These are phyloP conservation scores for Balearica regulorum DNA, from an alignment of 2,797 vertebrate species.

Conservation along the genomic window DNA sequence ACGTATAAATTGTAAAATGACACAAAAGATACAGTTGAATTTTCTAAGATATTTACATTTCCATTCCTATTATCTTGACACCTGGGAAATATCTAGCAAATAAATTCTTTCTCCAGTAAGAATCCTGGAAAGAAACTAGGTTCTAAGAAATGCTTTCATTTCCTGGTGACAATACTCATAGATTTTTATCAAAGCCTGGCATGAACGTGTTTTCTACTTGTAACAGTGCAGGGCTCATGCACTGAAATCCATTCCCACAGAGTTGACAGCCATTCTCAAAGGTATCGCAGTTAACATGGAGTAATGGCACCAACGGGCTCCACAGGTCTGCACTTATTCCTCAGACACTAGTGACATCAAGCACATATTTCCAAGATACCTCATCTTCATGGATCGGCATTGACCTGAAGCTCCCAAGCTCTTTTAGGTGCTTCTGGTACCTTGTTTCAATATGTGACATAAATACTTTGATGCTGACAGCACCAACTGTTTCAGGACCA, in stretches of 20 bases:
- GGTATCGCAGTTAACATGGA: background rate
- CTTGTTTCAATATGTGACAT: background rate
- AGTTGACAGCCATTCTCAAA: background rate
- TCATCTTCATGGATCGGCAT: background rate
- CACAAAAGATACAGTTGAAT: background rate
- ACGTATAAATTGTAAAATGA: background rate
- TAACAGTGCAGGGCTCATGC: background rate
- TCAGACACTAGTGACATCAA: background rate
- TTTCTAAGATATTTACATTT: background rate
- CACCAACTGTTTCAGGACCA: background rate
- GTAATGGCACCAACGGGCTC: background rate
- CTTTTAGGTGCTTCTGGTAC: background rate
- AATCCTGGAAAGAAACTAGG: background rate
- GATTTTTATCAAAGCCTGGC: background rate
- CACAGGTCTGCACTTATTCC: background rate
- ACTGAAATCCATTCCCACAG: background rate
- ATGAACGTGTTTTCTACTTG: background rate
- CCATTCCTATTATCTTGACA: background rate
- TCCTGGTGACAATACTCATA: background rate
- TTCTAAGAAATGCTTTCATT: background rate
- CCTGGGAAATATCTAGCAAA: background rate
- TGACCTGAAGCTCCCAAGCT: background rate
- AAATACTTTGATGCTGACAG: background rate
- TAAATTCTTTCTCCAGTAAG: background rate
- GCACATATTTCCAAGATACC: rapidly evolving